Conservation (phyloP, 2,888 invertebrate genomes). For the Chesias legatella region DNA sequence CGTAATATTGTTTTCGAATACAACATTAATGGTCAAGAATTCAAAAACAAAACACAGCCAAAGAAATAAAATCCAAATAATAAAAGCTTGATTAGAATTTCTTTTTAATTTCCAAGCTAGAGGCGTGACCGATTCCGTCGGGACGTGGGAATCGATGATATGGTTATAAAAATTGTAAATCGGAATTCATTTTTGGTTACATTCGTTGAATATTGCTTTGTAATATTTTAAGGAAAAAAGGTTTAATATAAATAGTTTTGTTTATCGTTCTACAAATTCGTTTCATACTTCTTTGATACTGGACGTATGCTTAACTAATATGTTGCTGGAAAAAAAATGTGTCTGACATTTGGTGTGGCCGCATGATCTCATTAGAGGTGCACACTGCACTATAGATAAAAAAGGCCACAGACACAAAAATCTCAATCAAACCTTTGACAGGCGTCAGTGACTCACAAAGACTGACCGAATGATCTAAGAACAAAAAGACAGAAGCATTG, state of each 20-base stretch:
- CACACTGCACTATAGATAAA: constrained; percentile 14
- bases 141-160: constrained; percentile 46
- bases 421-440: constrained; percentile 20
- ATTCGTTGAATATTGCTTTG: neutral
- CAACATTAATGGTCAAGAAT: no score
- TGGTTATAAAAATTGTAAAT: constrained; percentile 33
- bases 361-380: constrained; percentile 12
- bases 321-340: no score
- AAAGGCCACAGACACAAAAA: constrained; percentile 19
- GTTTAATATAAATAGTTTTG: no score
- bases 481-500: constrained; percentile 50
- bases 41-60: neutral
- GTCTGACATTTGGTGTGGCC: no score
- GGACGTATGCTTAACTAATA: no score
- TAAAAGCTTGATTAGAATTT: constrained; percentile 20
- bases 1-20: no score
- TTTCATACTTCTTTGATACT: no score
- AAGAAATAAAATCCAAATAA: constrained; percentile 9
- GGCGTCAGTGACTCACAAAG: constrained; percentile 24
- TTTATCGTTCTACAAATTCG: no score
- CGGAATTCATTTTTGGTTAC: constrained; percentile 7
- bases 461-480: constrained; percentile 14
- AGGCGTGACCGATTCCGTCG: constrained; percentile 43
- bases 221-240: neutral
- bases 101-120: constrained; percentile 32